A percentile compares a stretch with the other conserved stretches of the same genome.
Evolutionary conservation across 2,888 invertebrate species (phyloP).

Genomic region (Synanthedon myopaeformis): DNA sequence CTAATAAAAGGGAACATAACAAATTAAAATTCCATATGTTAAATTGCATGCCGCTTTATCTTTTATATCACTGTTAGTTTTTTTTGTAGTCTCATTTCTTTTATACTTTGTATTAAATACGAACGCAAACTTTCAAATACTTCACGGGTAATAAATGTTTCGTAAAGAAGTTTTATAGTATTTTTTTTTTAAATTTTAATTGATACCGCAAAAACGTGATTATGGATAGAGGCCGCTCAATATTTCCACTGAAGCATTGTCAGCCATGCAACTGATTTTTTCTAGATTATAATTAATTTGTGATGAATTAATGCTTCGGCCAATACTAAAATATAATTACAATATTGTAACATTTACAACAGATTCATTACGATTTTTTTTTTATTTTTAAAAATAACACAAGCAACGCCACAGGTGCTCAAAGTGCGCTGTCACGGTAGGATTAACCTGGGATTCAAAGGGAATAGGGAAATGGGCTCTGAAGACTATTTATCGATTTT

Average conservation of each 20-base stretch:
- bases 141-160: neutral
- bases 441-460: no score
- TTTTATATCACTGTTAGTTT: no score
- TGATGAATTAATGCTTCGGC: slow-evolving; percentile 15
- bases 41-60: no score
- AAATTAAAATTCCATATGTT: no score
- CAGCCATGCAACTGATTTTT: slow-evolving; percentile 12
- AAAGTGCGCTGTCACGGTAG: no score
- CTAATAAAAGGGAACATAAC: no score
- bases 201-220: neutral
- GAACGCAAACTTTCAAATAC: neutral
- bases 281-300: slow-evolving; percentile 18
- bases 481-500: no score
- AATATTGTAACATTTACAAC: neutral
- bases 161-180: neutral
- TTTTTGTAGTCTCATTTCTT: no score
- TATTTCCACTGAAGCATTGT: slow-evolving; percentile 7
- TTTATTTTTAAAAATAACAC: no score
- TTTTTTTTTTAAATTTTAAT: neutral
- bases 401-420: no score
- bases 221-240: slow-evolving; percentile 2
- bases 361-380: no score
- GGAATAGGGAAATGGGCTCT: no score
- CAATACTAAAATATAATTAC: slow-evolving; percentile 14
- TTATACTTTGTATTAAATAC: neutral